Conservation (phyloP, 1,140 invertebrate genomes). For the Rhizoglyphus robini region DNA sequence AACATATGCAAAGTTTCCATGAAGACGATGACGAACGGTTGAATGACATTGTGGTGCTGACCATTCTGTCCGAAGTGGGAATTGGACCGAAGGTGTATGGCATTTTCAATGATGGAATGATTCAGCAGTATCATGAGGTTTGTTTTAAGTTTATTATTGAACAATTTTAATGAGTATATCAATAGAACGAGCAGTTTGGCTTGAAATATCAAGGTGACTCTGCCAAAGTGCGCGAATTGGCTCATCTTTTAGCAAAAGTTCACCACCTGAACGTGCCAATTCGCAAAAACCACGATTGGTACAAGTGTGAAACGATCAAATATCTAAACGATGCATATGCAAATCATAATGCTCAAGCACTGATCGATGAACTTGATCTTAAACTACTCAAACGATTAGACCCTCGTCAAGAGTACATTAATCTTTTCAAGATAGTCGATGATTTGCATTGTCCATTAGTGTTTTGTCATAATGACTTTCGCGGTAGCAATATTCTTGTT, state of each 20-base stretch:
- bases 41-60: background rate
- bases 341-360: background rate
- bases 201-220: too few species aligned
- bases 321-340: background rate
- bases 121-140: background rate
- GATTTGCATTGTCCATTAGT: background rate
- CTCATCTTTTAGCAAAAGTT: background rate
- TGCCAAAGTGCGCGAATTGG: background rate
- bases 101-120: background rate
- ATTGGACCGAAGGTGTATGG: background rate
- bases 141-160: too few species aligned
- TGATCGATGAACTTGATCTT: background rate
- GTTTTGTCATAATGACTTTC: background rate
- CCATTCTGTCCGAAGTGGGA: background rate
- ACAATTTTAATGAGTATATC: too few species aligned
- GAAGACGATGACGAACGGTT: background rate
- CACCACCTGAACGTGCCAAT: background rate
- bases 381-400: background rate
- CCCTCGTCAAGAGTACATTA: background rate
- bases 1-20: background rate
- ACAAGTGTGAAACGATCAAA: background rate
- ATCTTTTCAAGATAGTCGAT: background rate
- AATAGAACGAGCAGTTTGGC: too few species aligned
- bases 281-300: background rate
- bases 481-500: background rate